Evolutionary conservation across 2,113 vertebrate genomes (phyloP).

Genomic region (Mixornis gularis): DNA sequence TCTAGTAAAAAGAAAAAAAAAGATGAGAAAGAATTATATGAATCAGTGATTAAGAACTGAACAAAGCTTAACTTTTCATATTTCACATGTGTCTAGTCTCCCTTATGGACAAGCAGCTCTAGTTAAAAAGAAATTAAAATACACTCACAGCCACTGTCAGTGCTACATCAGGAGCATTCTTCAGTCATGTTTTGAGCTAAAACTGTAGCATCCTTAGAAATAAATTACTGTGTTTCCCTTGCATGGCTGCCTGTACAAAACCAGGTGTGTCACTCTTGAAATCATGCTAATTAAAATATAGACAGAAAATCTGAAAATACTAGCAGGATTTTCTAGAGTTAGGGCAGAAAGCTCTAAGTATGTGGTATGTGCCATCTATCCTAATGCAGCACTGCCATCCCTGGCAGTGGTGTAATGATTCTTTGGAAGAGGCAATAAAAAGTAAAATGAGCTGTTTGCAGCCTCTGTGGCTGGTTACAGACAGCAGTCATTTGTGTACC

Average conservation of each 20-base stretch:
- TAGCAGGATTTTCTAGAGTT: neutral
- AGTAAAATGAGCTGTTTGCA: neutral
- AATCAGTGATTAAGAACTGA: neutral
- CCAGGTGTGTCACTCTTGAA: neutral
- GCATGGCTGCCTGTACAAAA: neutral
- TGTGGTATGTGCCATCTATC: neutral
- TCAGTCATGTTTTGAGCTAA: neutral
- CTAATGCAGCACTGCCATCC: neutral
- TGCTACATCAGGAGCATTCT: neutral
- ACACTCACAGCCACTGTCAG: neutral
- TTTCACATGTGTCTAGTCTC: neutral
- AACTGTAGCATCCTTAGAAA: neutral
- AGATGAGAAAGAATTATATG: neutral
- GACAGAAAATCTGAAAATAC: neutral
- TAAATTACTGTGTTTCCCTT: neutral
- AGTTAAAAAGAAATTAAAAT: neutral
- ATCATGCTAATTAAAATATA: neutral
- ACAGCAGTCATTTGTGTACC: rapidly evolving
- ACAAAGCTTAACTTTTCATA: neutral
- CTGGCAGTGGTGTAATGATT: rapidly evolving
- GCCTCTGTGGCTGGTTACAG: neutral
- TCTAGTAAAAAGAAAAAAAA: neutral
- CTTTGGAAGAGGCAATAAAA: neutral
- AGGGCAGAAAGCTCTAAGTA: neutral
- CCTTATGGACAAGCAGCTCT: neutral